phyloP scores from a whole-genome alignment of 2,797 vertebrate genomes.

The Clarias laeviceps region DNA sequence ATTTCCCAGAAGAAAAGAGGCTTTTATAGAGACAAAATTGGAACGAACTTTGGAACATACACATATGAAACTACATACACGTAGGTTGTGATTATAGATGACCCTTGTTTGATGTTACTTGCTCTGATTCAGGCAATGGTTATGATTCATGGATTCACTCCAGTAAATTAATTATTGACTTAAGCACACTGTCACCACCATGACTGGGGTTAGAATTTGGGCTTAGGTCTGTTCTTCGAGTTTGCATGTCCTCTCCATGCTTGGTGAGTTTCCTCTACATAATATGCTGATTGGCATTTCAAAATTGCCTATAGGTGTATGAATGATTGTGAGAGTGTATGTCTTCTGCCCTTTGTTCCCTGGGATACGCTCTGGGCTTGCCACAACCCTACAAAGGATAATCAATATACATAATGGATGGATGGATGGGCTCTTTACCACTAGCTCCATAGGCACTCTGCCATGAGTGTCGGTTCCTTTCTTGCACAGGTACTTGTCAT shows the following conservation, averaged over 20 bases:
- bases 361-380: no score
- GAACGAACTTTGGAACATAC: neutral
- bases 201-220: no score
- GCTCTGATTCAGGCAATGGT: neutral
- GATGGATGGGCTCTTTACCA: no score
- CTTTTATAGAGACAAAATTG: neutral
- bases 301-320: no score
- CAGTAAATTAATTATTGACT: neutral
- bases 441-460: neutral
- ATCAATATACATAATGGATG: no score
- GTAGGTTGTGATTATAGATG: neutral
- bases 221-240: no score
- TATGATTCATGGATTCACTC: neutral
- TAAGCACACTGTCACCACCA: neutral
- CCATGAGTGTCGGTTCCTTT: neutral
- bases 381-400: no score
- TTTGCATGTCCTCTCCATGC: no score
- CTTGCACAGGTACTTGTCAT: neutral
- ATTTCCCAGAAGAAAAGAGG: neutral
- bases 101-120: neutral
- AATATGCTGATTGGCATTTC: no score
- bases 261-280: no score
- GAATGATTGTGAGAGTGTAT: no score
- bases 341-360: no score
- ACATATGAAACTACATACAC: neutral